phyloP scores from a whole-genome alignment of 1,140 invertebrate genomes.

The Agrypnia vestita region DNA sequence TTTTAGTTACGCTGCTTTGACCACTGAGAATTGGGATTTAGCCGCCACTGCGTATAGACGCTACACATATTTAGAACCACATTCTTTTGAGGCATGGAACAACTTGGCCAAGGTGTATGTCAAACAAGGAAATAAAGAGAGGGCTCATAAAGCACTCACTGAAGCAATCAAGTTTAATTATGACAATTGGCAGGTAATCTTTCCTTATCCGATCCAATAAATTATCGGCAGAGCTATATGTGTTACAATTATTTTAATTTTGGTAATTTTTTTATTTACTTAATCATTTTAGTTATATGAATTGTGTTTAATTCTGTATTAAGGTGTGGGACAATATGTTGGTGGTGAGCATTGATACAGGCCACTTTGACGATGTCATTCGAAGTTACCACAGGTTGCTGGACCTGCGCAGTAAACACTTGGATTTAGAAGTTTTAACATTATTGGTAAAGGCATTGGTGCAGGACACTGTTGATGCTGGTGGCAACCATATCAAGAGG shows the following conservation, averaged over 20 bases:
- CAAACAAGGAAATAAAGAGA: constrained; percentile 87
- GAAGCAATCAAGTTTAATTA: constrained; percentile 95
- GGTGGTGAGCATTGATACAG: constrained; percentile 85
- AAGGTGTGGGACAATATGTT: constrained; percentile 95
- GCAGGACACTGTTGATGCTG: constrained; percentile 76
- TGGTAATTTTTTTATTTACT: too few species aligned
- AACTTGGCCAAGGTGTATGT: constrained; percentile 96
- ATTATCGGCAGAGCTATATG: background rate
- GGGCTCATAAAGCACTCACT: constrained; percentile 87
- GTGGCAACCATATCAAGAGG: constrained; percentile 72
- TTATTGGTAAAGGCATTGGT: constrained; percentile 83
- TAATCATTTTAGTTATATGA: too few species aligned
- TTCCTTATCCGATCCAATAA: background rate
- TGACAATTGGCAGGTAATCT: constrained; percentile 89
- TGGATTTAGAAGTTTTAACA: constrained; percentile 85
- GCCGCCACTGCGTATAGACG: constrained; percentile 89
- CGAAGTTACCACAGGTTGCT: constrained; percentile 87
- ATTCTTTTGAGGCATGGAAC: constrained; percentile 97
- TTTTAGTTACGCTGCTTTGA: constrained; percentile 82
- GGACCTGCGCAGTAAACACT: constrained; percentile 87
- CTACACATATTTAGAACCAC: constrained; percentile 90
- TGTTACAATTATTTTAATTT: too few species aligned
- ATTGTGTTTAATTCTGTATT: constrained; percentile 1
- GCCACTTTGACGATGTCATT: constrained; percentile 85
- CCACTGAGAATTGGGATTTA: constrained; percentile 85